These are phyloP conservation scores for Sialis lutaria DNA, from an alignment of 2,888 invertebrate genomes.

Conservation along the genomic window DNA sequence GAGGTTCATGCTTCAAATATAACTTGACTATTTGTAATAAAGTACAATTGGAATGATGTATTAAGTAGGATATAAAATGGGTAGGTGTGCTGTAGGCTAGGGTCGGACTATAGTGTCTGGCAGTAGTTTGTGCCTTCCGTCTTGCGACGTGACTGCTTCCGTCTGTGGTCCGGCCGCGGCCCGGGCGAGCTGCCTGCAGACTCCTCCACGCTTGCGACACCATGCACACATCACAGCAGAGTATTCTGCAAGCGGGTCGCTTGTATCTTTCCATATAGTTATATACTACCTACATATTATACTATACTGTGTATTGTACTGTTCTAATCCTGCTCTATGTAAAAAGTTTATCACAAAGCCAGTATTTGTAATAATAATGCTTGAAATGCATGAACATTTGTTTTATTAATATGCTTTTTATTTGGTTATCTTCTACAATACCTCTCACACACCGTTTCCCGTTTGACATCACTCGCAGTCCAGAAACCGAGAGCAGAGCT, in stretches of 20 bases:
- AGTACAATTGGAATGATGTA: too few relatives aligned
- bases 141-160: not conserved
- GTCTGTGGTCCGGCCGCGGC: conserved; percentile 8
- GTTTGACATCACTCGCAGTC: too few relatives aligned
- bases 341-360: conserved; percentile 36
- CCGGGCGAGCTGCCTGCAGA: conserved; percentile 13
- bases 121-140: not conserved
- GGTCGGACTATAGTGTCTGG: not conserved
- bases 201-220: conserved; percentile 10
- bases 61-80: too few relatives aligned
- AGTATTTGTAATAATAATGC: conserved; percentile 75
- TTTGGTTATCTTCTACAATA: conserved; percentile 18
- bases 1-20: too few relatives aligned
- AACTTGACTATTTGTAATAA: too few relatives aligned
- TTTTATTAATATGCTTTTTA: conserved; percentile 42
- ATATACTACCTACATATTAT: conserved; percentile 17
- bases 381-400: conserved; percentile 76
- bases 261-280: conserved; percentile 11
- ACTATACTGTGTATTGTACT: conserved; percentile 30
- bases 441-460: too few relatives aligned
- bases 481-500: too few relatives aligned
- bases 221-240: not conserved
- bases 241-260: conserved; percentile 2
- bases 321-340: conserved; percentile 36
- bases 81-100: too few relatives aligned